Base-by-base conservation (phyloP, 2,113 vertebrate genomes). In the Aldabrachelys gigantea region DNA sequence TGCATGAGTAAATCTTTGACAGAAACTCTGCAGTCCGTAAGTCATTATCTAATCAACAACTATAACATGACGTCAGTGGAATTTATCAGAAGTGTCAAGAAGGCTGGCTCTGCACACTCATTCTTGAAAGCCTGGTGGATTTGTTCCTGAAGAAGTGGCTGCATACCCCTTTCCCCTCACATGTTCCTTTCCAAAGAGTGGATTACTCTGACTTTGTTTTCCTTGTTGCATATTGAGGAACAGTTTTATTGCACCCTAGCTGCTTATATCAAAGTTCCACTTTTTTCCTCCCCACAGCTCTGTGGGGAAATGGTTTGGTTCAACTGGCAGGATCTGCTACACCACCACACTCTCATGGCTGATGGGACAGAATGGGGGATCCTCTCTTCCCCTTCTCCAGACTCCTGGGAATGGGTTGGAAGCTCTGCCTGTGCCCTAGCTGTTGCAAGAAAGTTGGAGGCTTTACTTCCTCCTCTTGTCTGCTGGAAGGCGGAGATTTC, bases 261-360 rank as follows among this genome's bases (percentile, higher is more conserved):
- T 93, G 8, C 31, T n/a, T 88, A 31, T n/a, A 65, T 5, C 59
- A 79, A 53, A 41, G 57, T 29, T 85, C 85, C 14, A 16, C 3
- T 90, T 80, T 84, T 94, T n/a, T 9, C 84, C 50, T 86, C 52
- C 17, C 49, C n/a, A 6, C 59, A 80, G 10, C 93, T 93, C 92
- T 21, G 31, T 87, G 53, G 25, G 81, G 16, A 50, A 56, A 65
- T 5, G 14, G 27, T 89, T 82, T 44, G 62, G 76, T 89, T 65
- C n/a, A 17, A 17, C 53, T 82, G 44, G 29, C 13, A 89, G 6
- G 59, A 93, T 78, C 14, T 62, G 59, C 59, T 62, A 35, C 7
- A 35, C 10, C 3, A 1, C 25, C 83, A 3, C n/a, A 16, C 0
- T 0, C 59, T 13, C 31, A 17, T 35, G 31, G 86, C 29, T 65